Conservation (phyloP, 2,113 vertebrate genomes). For the Mirza zaza region DNA sequence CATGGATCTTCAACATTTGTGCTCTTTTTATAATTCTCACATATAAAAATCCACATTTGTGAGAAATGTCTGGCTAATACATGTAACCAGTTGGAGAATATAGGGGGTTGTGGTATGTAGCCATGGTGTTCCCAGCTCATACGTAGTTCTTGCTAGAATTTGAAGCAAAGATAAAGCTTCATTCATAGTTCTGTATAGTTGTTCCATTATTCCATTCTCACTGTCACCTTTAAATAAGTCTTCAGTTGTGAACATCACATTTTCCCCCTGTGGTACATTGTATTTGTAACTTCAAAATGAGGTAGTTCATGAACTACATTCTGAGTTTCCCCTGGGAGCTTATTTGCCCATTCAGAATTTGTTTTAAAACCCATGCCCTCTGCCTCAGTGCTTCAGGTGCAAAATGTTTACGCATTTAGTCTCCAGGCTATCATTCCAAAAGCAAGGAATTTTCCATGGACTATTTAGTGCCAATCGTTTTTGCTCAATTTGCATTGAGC, state of each 20-base stretch:
- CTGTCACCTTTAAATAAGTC: not conserved
- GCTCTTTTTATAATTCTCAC: not conserved
- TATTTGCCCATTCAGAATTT: not conserved
- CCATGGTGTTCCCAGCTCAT: not conserved
- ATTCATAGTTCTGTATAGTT: not conserved
- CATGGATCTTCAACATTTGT: not conserved
- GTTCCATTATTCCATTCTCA: not conserved
- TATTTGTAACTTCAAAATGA: not conserved
- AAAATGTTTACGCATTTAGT: not conserved
- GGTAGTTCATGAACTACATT: not conserved
- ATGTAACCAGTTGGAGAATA: not conserved
- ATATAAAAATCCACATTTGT: not conserved
- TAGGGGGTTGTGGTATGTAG: not conserved
- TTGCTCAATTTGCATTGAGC: not conserved
- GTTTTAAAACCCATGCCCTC: not conserved
- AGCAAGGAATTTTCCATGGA: not conserved
- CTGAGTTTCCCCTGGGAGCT: not conserved
- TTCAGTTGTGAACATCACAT: not conserved
- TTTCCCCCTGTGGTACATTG: not conserved
- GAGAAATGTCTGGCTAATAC: not conserved
- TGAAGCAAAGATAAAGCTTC: not conserved
- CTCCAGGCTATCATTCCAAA: not conserved
- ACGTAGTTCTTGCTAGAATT: not conserved
- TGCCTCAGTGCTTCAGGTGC: not conserved
- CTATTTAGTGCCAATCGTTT: not conserved